Conservation (phyloP, 2,888 invertebrate species). For the Coleophora deauratella region DNA sequence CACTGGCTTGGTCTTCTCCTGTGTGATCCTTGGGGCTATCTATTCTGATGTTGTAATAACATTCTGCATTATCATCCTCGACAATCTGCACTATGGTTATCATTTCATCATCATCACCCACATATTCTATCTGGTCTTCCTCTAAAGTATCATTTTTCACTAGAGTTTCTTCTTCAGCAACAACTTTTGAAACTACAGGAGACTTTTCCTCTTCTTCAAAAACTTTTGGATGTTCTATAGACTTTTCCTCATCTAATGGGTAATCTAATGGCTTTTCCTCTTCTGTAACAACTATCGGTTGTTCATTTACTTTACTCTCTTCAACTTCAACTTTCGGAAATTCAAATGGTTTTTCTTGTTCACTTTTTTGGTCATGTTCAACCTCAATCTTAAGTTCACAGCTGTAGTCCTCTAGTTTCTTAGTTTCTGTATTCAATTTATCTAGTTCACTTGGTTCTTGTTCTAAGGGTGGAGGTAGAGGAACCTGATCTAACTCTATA, state of each 20-base stretch:
- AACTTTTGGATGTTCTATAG: background rate
- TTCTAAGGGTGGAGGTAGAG: conserved; percentile 12
- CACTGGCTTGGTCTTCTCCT: conserved; percentile 13
- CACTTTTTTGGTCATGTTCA: no score
- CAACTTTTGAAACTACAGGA: background rate
- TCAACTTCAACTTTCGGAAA: background rate
- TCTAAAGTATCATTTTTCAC: conserved; percentile 37
- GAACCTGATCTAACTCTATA: conserved; percentile 9
- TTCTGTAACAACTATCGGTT: background rate
- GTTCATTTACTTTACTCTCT: background rate
- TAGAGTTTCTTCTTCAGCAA: conserved; percentile 16
- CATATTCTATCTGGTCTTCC: conserved; percentile 43
- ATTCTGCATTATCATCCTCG: conserved; percentile 59
- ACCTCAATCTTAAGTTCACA: background rate
- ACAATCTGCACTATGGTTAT: conserved; percentile 69
- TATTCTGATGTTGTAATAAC: conserved; percentile 57
- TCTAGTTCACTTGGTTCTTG: conserved; percentile 4
- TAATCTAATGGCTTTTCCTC: conserved; percentile 3
- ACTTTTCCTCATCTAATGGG: conserved; percentile 2
- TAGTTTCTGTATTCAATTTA: conserved; percentile 1
- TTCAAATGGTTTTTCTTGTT: no score
- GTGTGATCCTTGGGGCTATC: conserved; percentile 40
- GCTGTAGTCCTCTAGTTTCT: background rate
- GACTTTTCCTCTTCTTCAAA: conserved; percentile 2
- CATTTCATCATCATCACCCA: conserved; percentile 62